Evolutionary conservation across 2,888 invertebrate species (phyloP).

Genomic region (Drosophila affinis): DNA sequence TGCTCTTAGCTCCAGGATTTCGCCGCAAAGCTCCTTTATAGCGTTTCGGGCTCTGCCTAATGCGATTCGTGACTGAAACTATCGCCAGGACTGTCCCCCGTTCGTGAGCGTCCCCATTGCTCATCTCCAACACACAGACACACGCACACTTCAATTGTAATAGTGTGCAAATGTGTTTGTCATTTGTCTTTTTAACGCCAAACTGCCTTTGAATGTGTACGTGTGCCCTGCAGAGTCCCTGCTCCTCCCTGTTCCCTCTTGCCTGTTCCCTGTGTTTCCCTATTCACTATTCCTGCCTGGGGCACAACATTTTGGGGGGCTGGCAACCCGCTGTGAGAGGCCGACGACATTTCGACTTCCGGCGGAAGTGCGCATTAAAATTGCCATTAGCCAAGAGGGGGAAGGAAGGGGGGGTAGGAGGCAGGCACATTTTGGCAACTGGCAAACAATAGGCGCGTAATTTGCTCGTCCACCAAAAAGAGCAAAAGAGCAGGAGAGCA

Average conservation of each 20-base stretch:
- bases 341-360: constrained; percentile 59
- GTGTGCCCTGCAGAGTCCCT: constrained; percentile 7
- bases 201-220: constrained; percentile 52
- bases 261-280: constrained; percentile 6
- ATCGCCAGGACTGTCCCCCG: neutral
- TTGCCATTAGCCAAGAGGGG: constrained; percentile 53
- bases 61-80: neutral
- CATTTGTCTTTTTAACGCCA: constrained; percentile 73
- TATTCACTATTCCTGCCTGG: neutral
- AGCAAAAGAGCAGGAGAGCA: constrained; percentile 1
- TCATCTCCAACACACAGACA: constrained; percentile 1
- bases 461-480: constrained; percentile 33
- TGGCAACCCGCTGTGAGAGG: constrained; percentile 61
- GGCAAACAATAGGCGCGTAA: constrained; percentile 59
- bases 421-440: constrained; percentile 48
- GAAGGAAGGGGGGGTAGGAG: constrained; percentile 10
- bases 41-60: neutral
- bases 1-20: neutral
- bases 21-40: neutral
- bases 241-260: neutral
- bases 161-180: constrained; percentile 74
- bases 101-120: neutral
- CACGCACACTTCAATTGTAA: constrained; percentile 56
- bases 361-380: constrained; percentile 72
- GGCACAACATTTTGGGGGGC: neutral